These are phyloP conservation scores for Trochalopteron elliotii DNA, from an alignment of 2,113 vertebrate species.

Conservation along the genomic window DNA sequence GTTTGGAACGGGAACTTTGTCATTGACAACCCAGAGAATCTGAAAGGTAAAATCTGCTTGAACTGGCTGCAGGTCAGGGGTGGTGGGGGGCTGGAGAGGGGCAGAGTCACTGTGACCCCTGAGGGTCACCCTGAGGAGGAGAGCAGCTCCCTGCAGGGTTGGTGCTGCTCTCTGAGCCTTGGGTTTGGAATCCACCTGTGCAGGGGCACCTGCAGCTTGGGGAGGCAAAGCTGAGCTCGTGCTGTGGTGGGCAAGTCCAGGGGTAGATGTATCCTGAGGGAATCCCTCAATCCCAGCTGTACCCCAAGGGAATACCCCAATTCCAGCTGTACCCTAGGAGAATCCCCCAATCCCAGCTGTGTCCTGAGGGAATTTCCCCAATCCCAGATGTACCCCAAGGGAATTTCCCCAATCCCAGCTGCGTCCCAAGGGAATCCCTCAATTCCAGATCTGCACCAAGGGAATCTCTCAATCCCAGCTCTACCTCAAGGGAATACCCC, in stretches of 20 bases:
- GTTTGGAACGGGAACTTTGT: constrained; percentile 99
- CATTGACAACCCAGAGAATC: constrained; percentile 94
- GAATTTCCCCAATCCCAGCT: background rate
- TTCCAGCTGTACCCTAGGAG: fast-evolving
- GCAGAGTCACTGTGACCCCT: fast-evolving
- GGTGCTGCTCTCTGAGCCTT: background rate
- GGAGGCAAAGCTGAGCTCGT: fast-evolving
- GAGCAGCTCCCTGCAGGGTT: background rate
- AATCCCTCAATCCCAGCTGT: background rate
- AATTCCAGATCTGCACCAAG: background rate
- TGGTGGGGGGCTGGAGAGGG: background rate
- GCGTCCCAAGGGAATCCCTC: fast-evolving
- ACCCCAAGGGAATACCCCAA: fast-evolving
- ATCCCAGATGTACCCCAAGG: fast-evolving
- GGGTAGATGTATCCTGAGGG: background rate
- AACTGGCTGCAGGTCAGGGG: fast-evolving
- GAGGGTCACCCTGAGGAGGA: background rate
- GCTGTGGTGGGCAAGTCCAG: fast-evolving
- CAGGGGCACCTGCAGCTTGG: fast-evolving
- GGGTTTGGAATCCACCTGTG: background rate
- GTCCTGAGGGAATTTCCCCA: too few relatives aligned
- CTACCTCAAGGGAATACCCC: background rate
- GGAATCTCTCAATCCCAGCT: background rate
- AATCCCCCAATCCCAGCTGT: background rate
- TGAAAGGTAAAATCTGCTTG: constrained; percentile 82